These are phyloP conservation scores for Daubentonia madagascariensis DNA, from an alignment of 2,113 vertebrate genomes.

Conservation along the genomic window DNA sequence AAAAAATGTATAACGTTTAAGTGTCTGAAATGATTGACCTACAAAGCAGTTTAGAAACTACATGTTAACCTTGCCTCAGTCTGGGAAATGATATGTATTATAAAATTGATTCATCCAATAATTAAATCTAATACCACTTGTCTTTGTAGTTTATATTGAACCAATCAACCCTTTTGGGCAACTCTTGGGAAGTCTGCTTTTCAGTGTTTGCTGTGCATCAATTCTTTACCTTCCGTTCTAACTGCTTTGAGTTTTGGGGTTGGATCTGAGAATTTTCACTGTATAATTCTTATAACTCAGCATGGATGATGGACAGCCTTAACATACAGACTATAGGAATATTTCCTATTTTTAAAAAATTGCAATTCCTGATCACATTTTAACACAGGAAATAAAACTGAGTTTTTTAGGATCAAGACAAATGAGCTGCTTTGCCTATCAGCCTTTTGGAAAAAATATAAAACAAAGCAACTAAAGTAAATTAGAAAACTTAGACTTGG, in stretches of 20 bases:
- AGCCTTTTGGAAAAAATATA: background rate
- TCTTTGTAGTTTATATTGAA: background rate
- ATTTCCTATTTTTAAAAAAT: constrained; percentile 41
- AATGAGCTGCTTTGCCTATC: background rate
- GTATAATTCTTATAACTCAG: background rate
- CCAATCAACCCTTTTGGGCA: background rate
- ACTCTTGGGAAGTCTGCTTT: background rate
- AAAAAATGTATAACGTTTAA: background rate
- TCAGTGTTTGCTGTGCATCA: background rate
- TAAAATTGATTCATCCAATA: background rate
- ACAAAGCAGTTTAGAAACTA: background rate
- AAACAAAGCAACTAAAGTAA: background rate
- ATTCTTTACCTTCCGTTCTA: background rate
- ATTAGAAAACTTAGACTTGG: background rate
- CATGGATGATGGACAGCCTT: background rate
- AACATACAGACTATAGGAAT: constrained; percentile 39
- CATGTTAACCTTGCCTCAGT: background rate
- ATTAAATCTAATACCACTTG: background rate
- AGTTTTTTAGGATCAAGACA: constrained; percentile 30
- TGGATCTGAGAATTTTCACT: background rate
- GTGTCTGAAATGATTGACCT: background rate
- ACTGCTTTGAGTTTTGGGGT: background rate
- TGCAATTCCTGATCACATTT: background rate
- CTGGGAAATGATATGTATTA: background rate
- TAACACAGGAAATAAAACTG: constrained; percentile 50